A percentile compares a stretch with the other conserved stretches of the same genome.
Evolutionary conservation across 2,888 invertebrate genomes (phyloP).

Genomic region (Baronia brevicornis): DNA sequence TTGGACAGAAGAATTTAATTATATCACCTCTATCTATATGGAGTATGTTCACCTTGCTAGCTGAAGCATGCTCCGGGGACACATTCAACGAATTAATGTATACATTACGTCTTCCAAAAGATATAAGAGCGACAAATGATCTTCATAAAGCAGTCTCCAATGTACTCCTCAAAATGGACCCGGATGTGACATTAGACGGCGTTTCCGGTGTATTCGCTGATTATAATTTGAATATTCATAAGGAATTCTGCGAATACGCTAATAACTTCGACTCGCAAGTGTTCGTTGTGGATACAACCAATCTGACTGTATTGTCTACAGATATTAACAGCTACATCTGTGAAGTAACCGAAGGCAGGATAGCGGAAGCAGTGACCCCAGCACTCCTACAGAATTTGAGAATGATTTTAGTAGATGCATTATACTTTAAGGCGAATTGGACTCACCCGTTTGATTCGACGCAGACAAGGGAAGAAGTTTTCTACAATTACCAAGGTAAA

Average conservation of each 20-base stretch:
- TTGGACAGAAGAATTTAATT: constrained; percentile 49
- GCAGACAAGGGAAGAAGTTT: constrained; percentile 70
- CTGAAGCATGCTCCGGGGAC: constrained; percentile 59
- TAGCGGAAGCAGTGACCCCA: constrained; percentile 77
- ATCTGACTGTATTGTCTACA: constrained; percentile 61
- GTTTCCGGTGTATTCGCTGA: constrained; percentile 54
- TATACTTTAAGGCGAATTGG: constrained; percentile 85
- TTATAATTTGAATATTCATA: constrained; percentile 42
- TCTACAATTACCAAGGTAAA: constrained; percentile 75
- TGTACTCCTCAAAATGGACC: constrained; percentile 38
- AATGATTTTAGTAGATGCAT: constrained; percentile 79
- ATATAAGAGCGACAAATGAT: constrained; percentile 46
- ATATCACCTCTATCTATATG: constrained; percentile 61
- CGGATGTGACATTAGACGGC: constrained; percentile 46
- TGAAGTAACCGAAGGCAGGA: constrained; percentile 79
- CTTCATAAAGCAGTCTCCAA: constrained; percentile 43
- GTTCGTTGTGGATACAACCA: constrained; percentile 72
- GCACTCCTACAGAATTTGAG: constrained; percentile 52
- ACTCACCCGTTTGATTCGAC: constrained; percentile 77
- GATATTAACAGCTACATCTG: constrained; percentile 82
- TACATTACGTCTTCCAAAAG: constrained; percentile 45
- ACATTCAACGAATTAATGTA: constrained; percentile 54
- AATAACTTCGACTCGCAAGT: constrained; percentile 69
- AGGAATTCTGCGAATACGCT: constrained; percentile 58
- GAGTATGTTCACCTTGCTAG: constrained; percentile 56